These are phyloP conservation scores for Dreissena polymorpha DNA, from an alignment of 1,140 invertebrate species.

Conservation along the genomic window DNA sequence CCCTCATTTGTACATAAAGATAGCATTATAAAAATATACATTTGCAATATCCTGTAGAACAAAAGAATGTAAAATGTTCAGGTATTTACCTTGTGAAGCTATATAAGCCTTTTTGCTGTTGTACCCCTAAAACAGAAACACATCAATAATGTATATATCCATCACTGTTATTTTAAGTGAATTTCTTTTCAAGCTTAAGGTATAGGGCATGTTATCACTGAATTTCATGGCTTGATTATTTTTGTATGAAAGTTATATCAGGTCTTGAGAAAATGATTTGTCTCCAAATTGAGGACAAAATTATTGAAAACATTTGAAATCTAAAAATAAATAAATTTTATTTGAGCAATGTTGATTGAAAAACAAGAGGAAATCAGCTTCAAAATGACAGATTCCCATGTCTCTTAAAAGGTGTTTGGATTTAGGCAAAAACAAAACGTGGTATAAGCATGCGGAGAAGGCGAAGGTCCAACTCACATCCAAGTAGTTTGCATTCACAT, in stretches of 20 bases:
- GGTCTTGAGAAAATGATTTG: not conserved
- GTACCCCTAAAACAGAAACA: conserved; percentile 84
- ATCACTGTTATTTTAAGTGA: too few species aligned
- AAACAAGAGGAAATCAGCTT: not conserved
- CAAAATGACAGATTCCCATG: too few species aligned
- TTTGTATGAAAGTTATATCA: not conserved
- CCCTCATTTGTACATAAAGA: too few species aligned
- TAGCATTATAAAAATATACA: too few species aligned
- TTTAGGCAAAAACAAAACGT: conserved; percentile 28
- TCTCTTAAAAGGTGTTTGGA: too few species aligned
- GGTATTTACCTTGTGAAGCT: conserved; percentile 90
- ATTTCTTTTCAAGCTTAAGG: too few species aligned
- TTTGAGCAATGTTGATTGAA: not conserved
- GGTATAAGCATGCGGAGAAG: not conserved
- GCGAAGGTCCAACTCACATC: conserved; percentile 82
- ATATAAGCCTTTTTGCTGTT: conserved; percentile 93
- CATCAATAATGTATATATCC: not conserved
- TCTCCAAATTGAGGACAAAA: not conserved
- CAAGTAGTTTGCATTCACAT: conserved; percentile 98
- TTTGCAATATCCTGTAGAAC: too few species aligned
- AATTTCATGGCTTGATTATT: not conserved
- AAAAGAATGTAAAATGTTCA: too few species aligned
- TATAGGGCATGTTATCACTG: not conserved
- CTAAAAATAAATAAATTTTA: too few species aligned
- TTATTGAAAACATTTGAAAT: not conserved